phyloP scores from a whole-genome alignment of 2,113 vertebrate species.

The Takifugu flavidus region DNA sequence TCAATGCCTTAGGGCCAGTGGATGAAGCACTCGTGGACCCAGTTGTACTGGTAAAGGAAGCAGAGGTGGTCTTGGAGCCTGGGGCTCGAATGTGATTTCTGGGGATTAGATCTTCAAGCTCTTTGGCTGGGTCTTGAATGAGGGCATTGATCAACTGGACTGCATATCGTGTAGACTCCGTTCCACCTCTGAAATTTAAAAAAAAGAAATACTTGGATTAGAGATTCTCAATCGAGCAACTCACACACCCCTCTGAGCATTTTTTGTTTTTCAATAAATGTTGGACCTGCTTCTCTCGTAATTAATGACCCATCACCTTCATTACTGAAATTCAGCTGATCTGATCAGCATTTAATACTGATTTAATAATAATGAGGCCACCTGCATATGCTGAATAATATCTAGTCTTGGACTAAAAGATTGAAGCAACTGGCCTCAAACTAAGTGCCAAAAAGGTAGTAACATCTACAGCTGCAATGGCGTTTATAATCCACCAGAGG shows the following conservation, averaged over 20 bases:
- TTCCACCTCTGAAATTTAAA: constrained; percentile 84
- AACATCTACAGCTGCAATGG: constrained; percentile 4
- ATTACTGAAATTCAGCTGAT: not conserved
- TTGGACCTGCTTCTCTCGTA: no score
- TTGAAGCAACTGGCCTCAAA: constrained; percentile 15
- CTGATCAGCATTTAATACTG: not conserved
- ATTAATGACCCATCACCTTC: not conserved
- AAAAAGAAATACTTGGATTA: not conserved
- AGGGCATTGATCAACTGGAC: constrained; percentile 98
- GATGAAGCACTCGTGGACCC: constrained; percentile 82
- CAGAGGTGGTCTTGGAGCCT: constrained; percentile 81
- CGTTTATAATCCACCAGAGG: constrained; percentile 19
- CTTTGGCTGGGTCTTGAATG: constrained; percentile 98
- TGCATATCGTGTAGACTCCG: constrained; percentile 94
- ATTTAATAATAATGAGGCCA: no score
- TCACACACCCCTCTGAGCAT: not conserved
- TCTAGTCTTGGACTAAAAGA: no score
- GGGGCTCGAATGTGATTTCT: constrained; percentile 95
- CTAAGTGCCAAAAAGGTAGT: no score
- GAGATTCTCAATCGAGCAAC: not conserved
- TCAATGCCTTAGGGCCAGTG: constrained; percentile 84
- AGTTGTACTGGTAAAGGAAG: constrained; percentile 81
- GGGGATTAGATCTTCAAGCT: constrained; percentile 97
- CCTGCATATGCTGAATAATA: no score
- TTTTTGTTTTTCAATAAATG: not conserved